phyloP scores from a whole-genome alignment of 2,888 invertebrate genomes.

The Lithophane leautieri region DNA sequence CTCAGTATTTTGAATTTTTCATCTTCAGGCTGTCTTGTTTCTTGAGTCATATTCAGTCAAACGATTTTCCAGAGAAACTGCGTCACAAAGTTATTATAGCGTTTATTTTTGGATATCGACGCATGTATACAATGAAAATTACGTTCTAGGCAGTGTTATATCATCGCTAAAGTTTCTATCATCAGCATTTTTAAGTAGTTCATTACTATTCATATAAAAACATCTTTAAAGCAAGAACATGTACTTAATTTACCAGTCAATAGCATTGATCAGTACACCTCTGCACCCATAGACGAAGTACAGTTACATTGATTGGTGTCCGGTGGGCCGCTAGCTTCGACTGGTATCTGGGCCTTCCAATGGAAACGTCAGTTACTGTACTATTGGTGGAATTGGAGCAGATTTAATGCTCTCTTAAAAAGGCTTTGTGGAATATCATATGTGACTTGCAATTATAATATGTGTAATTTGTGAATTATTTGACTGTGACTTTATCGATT shows the following conservation, averaged over 20 bases:
- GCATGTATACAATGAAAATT: conserved; percentile 36
- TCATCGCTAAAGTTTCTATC: conserved; percentile 28
- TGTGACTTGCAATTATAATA: too few species aligned
- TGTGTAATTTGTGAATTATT: too few species aligned
- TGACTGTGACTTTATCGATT: too few species aligned
- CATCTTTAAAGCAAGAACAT: conserved; percentile 12
- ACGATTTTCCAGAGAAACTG: conserved; percentile 35
- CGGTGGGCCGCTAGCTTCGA: conserved; percentile 17
- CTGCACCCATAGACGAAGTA: conserved; percentile 31
- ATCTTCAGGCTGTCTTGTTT: conserved; percentile 33
- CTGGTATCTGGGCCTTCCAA: conserved; percentile 41
- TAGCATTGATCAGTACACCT: conserved; percentile 13
- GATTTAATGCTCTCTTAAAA: neutral
- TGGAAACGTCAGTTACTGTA: conserved; percentile 19
- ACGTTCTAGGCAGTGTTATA: conserved; percentile 34
- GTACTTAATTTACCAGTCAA: conserved; percentile 18
- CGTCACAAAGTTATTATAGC: conserved; percentile 49
- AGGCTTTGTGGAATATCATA: neutral
- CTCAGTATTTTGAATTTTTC: conserved; percentile 35
- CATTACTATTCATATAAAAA: neutral
- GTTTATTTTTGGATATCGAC: conserved; percentile 52
- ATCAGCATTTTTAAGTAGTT: conserved; percentile 1
- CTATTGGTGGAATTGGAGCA: conserved; percentile 26
- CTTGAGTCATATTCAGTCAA: conserved; percentile 49
- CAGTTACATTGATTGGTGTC: conserved; percentile 57